Base-by-base conservation (phyloP, 2,888 invertebrate genomes). In the Meghimatium bilineatum region DNA sequence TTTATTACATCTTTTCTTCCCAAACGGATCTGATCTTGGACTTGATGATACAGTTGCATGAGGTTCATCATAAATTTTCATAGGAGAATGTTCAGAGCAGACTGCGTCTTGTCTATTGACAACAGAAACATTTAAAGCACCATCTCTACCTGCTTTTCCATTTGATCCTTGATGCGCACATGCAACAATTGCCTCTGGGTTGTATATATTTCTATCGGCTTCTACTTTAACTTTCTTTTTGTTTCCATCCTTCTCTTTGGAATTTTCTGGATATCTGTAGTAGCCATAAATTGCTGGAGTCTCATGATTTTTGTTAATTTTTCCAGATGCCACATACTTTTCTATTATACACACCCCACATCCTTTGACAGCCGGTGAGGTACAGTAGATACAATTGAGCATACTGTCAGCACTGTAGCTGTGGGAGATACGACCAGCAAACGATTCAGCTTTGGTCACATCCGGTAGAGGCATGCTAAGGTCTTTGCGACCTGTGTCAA, bases 401-500 rank as follows among this genome's bases (percentile, higher is more conserved):
- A 72, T 17, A 60, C 29, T 56, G 60, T 52, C n/a, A 8, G 36
- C 2, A 44, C 75, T 75, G 66, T 66, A 49, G 14, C 67, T 69
- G 77, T 82, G 77, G 20, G 83, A 83, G 20, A 83, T 76, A 20
- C 83, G 77, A 38, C 83, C 83, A 49, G 49, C 83, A 38, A 75
- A 83, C 12, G 83, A 77, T 69, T 83, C 69, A 23, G 83, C 83
- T 29, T 56, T 83, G 38, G 69, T 77, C 10, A 83, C 71, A 36
- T 83, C 83, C 8, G 83, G 83, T 38, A 83, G 69, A 6, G 67
- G 63, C 29, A 77, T 69, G 77, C 36, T 36, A 20, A 69, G 26
- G 26, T 77, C 83, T 52, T 67, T 67, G n/a, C 71, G 78, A 17
- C 83, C 78, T 10, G 77, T 83, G 71, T 83, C 69, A 52, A 83